phyloP scores from a whole-genome alignment of 2,113 vertebrate genomes.

The cat (Felis catus) region F.catus_Fca126_mat1.0 CM031419.1:184664001-184664500 shows the following conservation, averaged over 20 bases:
- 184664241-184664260: background rate
- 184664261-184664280: background rate
- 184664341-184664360: background rate
- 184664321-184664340: background rate
- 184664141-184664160: background rate
- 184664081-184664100: background rate
- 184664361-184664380: background rate
- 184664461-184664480: background rate
- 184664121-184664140: background rate
- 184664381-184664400: background rate
- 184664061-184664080: background rate
- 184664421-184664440: background rate
- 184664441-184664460: background rate
- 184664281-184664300: background rate
- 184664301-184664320: background rate
- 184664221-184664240: background rate
- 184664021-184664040: background rate
- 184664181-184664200: background rate
- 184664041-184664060: background rate
- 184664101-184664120: background rate
- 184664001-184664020: background rate
- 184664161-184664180: background rate
- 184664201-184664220: background rate
- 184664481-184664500: background rate
- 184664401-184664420: background rate